phyloP scores from a whole-genome alignment of 2,888 invertebrate genomes.

The Diabrotica balteata region DNA sequence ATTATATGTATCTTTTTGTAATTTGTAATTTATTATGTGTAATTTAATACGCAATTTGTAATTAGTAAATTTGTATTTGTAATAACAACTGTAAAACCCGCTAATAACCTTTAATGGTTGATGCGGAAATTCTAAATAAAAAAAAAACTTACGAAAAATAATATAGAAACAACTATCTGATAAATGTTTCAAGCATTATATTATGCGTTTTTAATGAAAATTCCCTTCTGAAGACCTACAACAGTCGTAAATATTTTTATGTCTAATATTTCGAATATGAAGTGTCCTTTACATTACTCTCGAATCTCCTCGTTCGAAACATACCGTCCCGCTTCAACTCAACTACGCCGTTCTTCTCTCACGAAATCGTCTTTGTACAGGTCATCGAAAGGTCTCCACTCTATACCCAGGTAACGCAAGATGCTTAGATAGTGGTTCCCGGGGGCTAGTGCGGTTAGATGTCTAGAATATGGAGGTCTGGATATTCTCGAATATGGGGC shows the following conservation, averaged over 20 bases:
- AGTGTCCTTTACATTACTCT: not conserved
- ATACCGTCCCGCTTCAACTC: not conserved
- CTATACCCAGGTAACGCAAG: conserved; percentile 29
- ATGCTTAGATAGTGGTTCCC: conserved; percentile 27
- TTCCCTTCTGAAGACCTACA: too few species aligned
- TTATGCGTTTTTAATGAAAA: too few species aligned
- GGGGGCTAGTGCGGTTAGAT: conserved; percentile 31
- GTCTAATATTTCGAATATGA: not conserved
- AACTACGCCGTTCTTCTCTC: conserved; percentile 11
- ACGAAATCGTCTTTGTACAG: conserved; percentile 16
- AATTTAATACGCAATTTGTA: too few species aligned
- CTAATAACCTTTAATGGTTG: too few species aligned
- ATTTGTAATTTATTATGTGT: too few species aligned
- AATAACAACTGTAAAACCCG: too few species aligned
- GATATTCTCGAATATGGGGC: conserved; percentile 11
- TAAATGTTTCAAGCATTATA: too few species aligned
- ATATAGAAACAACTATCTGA: too few species aligned
- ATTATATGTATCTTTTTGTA: too few species aligned
- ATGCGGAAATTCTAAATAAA: too few species aligned
- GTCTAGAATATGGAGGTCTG: conserved; percentile 26
- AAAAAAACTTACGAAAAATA: too few species aligned
- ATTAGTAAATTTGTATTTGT: too few species aligned
- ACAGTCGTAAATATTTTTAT: not conserved
- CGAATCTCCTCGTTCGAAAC: not conserved
- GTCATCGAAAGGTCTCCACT: conserved; percentile 18